Evolutionary conservation across 2,888 invertebrate species (phyloP).

Genomic region (Anaspis maculata): DNA sequence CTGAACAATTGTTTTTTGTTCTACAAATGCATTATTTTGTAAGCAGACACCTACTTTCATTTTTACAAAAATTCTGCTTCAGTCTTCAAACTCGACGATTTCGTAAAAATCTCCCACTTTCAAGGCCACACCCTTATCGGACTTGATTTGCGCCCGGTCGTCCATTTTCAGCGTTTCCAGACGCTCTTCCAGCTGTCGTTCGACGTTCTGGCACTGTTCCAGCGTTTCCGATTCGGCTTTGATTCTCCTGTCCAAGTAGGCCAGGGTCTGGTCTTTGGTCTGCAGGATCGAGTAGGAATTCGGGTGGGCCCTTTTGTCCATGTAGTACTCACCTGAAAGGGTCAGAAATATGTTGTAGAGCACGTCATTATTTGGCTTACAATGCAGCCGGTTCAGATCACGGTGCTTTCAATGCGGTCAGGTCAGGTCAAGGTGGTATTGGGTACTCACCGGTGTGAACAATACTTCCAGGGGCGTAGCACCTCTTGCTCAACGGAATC

Average conservation of each 20-base stretch:
- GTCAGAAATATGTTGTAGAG: too few relatives aligned
- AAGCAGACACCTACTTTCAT: slow-evolving; percentile 1
- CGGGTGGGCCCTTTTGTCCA: slow-evolving; percentile 23
- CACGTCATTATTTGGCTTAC: too few relatives aligned
- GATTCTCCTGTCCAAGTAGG: slow-evolving; percentile 19
- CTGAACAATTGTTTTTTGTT: background rate
- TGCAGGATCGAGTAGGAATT: slow-evolving; percentile 23
- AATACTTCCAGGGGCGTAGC: slow-evolving; percentile 31
- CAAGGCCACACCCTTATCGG: slow-evolving; percentile 31
- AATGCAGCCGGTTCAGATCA: too few relatives aligned
- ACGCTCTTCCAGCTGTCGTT: slow-evolving; percentile 26
- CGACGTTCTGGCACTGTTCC: slow-evolving; percentile 19
- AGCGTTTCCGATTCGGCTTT: slow-evolving; percentile 18
- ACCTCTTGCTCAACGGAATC: slow-evolving; percentile 30
- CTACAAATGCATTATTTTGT: too few relatives aligned
- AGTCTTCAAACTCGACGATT: slow-evolving; percentile 30
- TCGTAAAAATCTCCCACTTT: slow-evolving; percentile 32
- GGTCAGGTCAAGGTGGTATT: too few relatives aligned
- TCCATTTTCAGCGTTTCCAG: slow-evolving; percentile 21
- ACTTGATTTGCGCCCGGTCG: too few relatives aligned
- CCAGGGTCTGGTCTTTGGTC: slow-evolving; percentile 24
- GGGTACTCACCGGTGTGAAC: slow-evolving; percentile 31
- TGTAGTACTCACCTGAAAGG: slow-evolving; percentile 28
- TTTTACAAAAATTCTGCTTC: slow-evolving; percentile 7
- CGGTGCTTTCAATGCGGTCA: too few relatives aligned